A percentile compares a stretch with the other conserved stretches of the same genome.
phyloP scores from a whole-genome alignment of 2,113 vertebrate genomes.

The Syngnathoides biaculeatus region DNA sequence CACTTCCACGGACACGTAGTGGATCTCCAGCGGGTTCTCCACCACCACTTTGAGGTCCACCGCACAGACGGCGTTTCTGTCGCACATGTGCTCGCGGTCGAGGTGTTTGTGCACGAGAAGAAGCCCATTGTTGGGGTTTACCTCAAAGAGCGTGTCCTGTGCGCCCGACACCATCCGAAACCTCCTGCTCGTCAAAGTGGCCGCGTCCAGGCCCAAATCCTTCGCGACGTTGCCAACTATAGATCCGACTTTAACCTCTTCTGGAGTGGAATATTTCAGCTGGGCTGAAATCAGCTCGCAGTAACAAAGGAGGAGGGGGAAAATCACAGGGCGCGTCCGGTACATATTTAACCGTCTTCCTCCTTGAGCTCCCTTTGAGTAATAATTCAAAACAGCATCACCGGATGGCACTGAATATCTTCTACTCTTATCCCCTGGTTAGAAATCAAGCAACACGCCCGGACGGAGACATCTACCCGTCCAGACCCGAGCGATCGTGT shows the following conservation, averaged over 20 bases:
- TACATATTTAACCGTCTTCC: background rate
- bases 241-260: conserved; percentile 58
- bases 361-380: background rate
- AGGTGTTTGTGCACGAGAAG: conserved; percentile 56
- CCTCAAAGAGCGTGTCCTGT: conserved; percentile 46
- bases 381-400: background rate
- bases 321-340: background rate
- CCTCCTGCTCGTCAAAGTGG: conserved; percentile 40
- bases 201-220: conserved; percentile 61
- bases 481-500: background rate
- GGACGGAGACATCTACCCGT: background rate
- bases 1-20: conserved; percentile 61
- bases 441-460: background rate
- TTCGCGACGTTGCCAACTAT: conserved; percentile 58
- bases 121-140: conserved; percentile 61
- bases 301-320: background rate
- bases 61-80: conserved; percentile 43
- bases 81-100: conserved; percentile 66
- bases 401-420: background rate
- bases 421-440: no score
- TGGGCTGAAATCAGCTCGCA: conserved; percentile 28
- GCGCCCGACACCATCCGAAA: conserved; percentile 58
- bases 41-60: conserved; percentile 60
- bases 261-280: conserved; percentile 55
- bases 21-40: conserved; percentile 68